A percentile compares a stretch with the other conserved stretches of the same genome.
These are phyloP conservation scores for Physocephala rufipes DNA, from an alignment of 2,888 invertebrate genomes.

Conservation along the genomic window DNA sequence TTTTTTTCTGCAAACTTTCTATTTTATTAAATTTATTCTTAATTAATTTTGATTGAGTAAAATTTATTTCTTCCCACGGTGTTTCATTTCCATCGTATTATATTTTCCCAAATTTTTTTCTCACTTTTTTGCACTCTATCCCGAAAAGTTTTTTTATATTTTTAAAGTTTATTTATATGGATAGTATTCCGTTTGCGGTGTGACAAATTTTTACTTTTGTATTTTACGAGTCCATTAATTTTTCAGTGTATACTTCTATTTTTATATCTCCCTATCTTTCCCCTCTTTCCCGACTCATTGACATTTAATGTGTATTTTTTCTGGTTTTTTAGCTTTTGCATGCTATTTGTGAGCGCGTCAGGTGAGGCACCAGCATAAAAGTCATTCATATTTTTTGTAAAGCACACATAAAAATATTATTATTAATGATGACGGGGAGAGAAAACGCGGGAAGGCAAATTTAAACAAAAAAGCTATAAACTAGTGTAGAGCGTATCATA, in stretches of 20 bases:
- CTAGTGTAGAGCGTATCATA: neutral
- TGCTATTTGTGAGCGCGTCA: constrained; percentile 17
- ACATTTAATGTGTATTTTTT: neutral
- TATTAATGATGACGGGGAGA: neutral
- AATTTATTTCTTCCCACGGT: neutral
- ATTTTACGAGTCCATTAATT: constrained; percentile 16
- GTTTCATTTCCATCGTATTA: neutral
- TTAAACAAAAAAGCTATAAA: neutral
- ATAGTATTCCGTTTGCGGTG: constrained; percentile 3
- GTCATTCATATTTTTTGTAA: too few species aligned
- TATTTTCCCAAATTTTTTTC: neutral
- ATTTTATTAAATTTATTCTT: too few species aligned
- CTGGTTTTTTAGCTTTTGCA: constrained; percentile 1
- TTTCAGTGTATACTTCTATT: neutral
- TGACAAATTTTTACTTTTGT: constrained; percentile 35
- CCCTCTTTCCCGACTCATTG: neutral
- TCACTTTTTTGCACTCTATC: constrained; percentile 17
- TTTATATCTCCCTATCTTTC: constrained; percentile 38
- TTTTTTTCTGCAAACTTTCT: too few species aligned
- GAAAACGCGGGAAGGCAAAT: constrained; percentile 1
- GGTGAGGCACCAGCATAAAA: neutral
- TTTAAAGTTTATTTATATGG: neutral
- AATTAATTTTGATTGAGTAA: neutral
- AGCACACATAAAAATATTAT: constrained; percentile 18
- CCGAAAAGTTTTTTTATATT: neutral